A percentile compares a stretch with the other conserved stretches of the same genome.
These are phyloP conservation scores for Coranthus polyacanthus DNA, from an alignment of 2,797 vertebrate genomes.

Conservation along the genomic window DNA sequence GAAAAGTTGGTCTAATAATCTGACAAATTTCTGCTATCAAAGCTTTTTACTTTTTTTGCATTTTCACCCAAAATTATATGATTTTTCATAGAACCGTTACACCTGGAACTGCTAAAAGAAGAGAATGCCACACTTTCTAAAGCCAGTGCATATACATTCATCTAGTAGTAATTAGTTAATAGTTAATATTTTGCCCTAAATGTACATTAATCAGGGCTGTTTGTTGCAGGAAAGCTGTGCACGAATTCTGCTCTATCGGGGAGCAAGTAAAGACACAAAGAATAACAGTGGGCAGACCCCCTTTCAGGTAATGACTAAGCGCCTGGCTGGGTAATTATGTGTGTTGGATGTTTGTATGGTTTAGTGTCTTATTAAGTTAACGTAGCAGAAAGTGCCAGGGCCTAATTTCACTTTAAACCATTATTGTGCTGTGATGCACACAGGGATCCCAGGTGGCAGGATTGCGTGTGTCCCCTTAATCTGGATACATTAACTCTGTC, in stretches of 20 bases:
- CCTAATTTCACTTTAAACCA: constrained; percentile 47
- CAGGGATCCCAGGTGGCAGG: constrained; percentile 40
- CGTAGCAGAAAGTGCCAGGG: constrained; percentile 37
- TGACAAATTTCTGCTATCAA: no score
- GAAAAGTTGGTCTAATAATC: no score
- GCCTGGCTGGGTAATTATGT: constrained; percentile 41
- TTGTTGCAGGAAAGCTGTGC: constrained; percentile 91
- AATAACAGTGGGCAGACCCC: constrained; percentile 93
- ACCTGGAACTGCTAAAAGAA: neutral
- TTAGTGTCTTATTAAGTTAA: constrained; percentile 58
- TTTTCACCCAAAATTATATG: no score
- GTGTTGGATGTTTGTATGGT: constrained; percentile 31
- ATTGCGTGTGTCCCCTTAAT: constrained; percentile 50
- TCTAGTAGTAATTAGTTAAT: neutral
- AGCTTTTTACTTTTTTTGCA: no score
- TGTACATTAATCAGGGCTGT: constrained; percentile 15
- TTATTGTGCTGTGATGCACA: constrained; percentile 59
- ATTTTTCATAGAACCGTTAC: neutral
- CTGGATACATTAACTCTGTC: constrained; percentile 49
- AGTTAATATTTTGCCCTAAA: neutral
- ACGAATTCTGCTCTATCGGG: constrained; percentile 92
- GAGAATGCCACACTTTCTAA: neutral
- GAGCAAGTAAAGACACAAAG: constrained; percentile 93
- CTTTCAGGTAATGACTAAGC: constrained; percentile 88
- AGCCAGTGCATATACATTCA: neutral